These are phyloP conservation scores for Lasioglossum morio DNA, from an alignment of 2,888 invertebrate genomes.

Conservation along the genomic window DNA sequence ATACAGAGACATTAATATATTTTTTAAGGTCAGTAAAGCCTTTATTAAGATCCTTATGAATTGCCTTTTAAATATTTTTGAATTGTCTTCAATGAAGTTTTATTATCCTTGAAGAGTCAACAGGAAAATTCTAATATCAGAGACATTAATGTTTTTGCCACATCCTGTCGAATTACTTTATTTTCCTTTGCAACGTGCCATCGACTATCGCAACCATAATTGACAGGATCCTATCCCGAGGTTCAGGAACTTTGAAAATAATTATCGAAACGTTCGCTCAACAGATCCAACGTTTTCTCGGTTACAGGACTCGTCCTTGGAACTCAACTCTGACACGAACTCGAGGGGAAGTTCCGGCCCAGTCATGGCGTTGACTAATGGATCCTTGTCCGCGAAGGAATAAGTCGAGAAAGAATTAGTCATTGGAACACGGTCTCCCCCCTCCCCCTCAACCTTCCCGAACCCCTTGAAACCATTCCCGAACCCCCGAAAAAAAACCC, in stretches of 20 bases:
- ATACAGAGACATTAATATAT: background rate
- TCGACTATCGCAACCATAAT: background rate
- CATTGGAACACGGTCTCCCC: constrained; percentile 72
- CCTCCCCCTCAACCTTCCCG: background rate
- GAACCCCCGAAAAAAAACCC: constrained; percentile 5
- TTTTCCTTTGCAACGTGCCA: background rate
- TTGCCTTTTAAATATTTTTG: too few relatives aligned
- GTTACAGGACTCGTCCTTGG: constrained; percentile 79
- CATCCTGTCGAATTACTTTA: background rate
- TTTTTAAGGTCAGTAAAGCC: too few relatives aligned
- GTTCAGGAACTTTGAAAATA: constrained; percentile 19
- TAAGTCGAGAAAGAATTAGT: constrained; percentile 73
- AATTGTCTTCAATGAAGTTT: too few relatives aligned
- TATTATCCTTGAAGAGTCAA: too few relatives aligned
- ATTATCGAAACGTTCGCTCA: constrained; percentile 39
- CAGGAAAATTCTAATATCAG: too few relatives aligned
- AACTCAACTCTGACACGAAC: constrained; percentile 76
- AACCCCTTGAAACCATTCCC: background rate
- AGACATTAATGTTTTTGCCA: background rate
- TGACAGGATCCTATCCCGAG: constrained; percentile 1
- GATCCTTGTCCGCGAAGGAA: constrained; percentile 82
- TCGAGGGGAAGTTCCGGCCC: constrained; percentile 77
- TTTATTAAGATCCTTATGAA: too few relatives aligned
- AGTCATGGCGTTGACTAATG: constrained; percentile 80
- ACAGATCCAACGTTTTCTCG: constrained; percentile 29